Evolutionary conservation across 2,888 invertebrate species (phyloP).

Genomic region (Eutolmus rufibarbis): DNA sequence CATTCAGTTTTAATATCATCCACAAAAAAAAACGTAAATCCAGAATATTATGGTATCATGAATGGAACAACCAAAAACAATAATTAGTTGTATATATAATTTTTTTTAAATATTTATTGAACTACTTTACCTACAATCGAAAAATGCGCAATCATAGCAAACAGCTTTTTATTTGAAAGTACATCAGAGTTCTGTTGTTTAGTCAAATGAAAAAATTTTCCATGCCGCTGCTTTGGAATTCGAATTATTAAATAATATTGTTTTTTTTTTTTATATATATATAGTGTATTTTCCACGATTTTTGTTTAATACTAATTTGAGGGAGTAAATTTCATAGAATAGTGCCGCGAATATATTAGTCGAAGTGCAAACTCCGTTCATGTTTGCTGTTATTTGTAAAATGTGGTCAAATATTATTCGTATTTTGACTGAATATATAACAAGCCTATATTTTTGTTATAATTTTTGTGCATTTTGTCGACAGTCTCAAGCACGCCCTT

Average conservation of each 20-base stretch:
- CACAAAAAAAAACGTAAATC: not conserved
- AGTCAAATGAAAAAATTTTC: not conserved
- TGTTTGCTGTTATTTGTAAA: not conserved
- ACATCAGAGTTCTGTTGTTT: not conserved
- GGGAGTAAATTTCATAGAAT: not conserved
- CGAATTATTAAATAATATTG: not conserved
- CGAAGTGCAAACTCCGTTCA: not conserved
- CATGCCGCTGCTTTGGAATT: not conserved
- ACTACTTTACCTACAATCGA: not conserved
- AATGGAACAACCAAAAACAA: too few relatives aligned
- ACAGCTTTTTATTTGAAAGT: not conserved
- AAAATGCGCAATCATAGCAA: not conserved
- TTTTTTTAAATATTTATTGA: too few relatives aligned
- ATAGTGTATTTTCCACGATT: not conserved
- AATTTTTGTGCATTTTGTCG: slow-evolving; percentile 43
- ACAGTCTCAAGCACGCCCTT: slow-evolving; percentile 19
- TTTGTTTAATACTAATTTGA: not conserved
- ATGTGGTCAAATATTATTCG: slow-evolving; percentile 29
- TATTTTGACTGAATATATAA: slow-evolving; percentile 39
- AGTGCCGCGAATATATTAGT: not conserved
- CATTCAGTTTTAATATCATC: not conserved
- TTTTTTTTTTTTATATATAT: too few relatives aligned
- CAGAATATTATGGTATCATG: too few relatives aligned
- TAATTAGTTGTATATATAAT: too few relatives aligned
- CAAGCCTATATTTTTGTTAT: slow-evolving; percentile 42